Conservation (phyloP, 2,113 vertebrate genomes). For the Myxocyprinus asiaticus region DNA sequence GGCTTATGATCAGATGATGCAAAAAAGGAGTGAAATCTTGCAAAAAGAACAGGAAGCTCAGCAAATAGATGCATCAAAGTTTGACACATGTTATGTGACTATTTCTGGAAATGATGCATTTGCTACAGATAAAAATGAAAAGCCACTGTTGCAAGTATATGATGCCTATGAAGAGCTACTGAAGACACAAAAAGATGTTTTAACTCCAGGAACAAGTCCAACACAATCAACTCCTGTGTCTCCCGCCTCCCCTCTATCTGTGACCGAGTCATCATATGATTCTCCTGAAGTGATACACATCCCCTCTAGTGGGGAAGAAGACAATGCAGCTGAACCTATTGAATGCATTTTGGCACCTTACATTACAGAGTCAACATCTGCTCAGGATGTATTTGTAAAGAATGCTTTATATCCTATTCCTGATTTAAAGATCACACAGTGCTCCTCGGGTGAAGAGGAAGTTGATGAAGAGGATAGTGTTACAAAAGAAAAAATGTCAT, state of each 20-base stretch:
- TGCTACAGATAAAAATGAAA: constrained; percentile 70
- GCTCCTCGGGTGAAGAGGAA: constrained; percentile 91
- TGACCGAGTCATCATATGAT: constrained; percentile 69
- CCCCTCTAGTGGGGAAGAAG: constrained; percentile 57
- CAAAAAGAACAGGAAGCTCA: constrained; percentile 82
- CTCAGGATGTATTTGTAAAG: constrained; percentile 73
- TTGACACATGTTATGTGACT: constrained; percentile 84
- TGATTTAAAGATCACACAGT: constrained; percentile 96
- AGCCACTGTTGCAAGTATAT: constrained; percentile 73
- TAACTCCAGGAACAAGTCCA: constrained; percentile 75
- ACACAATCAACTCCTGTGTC: constrained; percentile 65
- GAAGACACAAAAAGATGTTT: constrained; percentile 78
- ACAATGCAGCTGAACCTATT: constrained; percentile 48
- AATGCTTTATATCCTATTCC: constrained; percentile 89
- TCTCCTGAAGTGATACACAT: constrained; percentile 67
- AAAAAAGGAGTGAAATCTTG: constrained; percentile 78
- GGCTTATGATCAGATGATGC: constrained; percentile 85
- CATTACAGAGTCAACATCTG: constrained; percentile 59
- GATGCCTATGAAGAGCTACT: constrained; percentile 79
- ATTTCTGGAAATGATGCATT: constrained; percentile 78
- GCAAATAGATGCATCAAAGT: constrained; percentile 65
- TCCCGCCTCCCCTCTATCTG: constrained; percentile 49
- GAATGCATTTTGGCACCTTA: constrained; percentile 55
- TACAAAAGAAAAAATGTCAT: constrained; percentile 77
- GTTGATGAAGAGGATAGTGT: constrained; percentile 85